A percentile compares a stretch with the other conserved stretches of the same genome.
These are phyloP conservation scores for Ophraella communa DNA, from an alignment of 2,888 invertebrate genomes.

Conservation along the genomic window DNA sequence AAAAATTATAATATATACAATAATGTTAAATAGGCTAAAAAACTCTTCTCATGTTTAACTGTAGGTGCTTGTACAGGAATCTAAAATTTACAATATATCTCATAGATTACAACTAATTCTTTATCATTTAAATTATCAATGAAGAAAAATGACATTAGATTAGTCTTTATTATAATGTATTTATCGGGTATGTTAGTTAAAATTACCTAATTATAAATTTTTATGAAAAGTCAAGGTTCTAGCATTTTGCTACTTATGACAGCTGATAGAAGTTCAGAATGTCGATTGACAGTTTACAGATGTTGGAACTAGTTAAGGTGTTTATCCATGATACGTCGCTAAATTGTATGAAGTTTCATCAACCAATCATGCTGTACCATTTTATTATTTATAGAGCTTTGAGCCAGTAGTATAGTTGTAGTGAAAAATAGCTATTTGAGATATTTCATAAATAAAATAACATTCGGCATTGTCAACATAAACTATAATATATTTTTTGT, in stretches of 20 bases:
- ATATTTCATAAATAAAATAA: no score
- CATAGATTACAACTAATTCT: not conserved
- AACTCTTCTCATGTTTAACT: constrained; percentile 17
- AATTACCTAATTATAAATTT: constrained; percentile 16
- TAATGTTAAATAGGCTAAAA: constrained; percentile 7
- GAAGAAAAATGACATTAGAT: not conserved
- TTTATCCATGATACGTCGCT: not conserved
- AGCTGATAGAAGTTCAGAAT: constrained; percentile 3
- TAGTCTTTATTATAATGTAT: not conserved
- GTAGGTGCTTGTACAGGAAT: constrained; percentile 2
- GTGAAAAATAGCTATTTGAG: no score
- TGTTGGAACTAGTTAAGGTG: not conserved
- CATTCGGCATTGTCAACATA: no score
- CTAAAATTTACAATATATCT: constrained; percentile 1
- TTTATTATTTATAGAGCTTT: no score
- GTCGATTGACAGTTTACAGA: constrained; percentile 3
- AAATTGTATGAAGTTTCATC: no score
- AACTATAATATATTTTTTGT: no score
- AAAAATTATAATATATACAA: constrained; percentile 7
- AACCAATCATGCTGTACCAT: no score
- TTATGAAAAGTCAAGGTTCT: constrained; percentile 23
- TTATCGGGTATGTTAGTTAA: not conserved
- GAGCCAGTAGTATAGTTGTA: no score
- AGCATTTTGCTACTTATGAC: constrained; percentile 13
- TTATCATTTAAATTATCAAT: not conserved